These are phyloP conservation scores for Acipenser oxyrinchus DNA, from an alignment of 2,797 vertebrate genomes.

Conservation along the genomic window DNA sequence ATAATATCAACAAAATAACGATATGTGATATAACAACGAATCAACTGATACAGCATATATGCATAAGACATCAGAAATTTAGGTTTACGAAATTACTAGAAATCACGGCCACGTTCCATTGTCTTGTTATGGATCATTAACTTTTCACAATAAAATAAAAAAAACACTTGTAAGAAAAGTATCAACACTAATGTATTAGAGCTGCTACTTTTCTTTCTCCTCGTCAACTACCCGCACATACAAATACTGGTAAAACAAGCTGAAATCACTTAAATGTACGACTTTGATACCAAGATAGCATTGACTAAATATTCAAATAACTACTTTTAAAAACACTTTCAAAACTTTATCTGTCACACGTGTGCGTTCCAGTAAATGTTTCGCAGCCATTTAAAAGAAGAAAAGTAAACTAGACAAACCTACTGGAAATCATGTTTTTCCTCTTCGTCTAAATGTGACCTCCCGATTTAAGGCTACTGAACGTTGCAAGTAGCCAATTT, in stretches of 20 bases:
- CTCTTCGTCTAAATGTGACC: slow-evolving; percentile 66
- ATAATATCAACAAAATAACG: no score
- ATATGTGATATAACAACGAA: no score
- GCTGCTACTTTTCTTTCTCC: background rate
- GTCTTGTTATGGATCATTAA: background rate
- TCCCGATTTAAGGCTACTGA: slow-evolving; percentile 57
- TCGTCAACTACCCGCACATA: background rate
- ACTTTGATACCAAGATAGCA: background rate
- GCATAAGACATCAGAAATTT: background rate
- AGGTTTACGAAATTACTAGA: background rate
- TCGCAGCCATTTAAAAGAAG: background rate
- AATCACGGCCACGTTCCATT: background rate
- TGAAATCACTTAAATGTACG: no score
- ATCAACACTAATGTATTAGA: background rate
- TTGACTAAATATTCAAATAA: background rate
- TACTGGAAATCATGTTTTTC: slow-evolving; percentile 49
- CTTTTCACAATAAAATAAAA: background rate
- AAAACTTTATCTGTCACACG: slow-evolving; percentile 9
- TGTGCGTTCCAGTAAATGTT: slow-evolving; percentile 10
- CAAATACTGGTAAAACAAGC: no score
- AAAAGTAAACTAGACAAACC: slow-evolving; percentile 28
- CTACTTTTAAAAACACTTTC: background rate
- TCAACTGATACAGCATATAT: no score
- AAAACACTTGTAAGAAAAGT: background rate
- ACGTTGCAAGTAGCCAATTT: slow-evolving; percentile 52